phyloP scores from a whole-genome alignment of 2,113 vertebrate genomes.

The Heterotilapia buettikoferi region DNA sequence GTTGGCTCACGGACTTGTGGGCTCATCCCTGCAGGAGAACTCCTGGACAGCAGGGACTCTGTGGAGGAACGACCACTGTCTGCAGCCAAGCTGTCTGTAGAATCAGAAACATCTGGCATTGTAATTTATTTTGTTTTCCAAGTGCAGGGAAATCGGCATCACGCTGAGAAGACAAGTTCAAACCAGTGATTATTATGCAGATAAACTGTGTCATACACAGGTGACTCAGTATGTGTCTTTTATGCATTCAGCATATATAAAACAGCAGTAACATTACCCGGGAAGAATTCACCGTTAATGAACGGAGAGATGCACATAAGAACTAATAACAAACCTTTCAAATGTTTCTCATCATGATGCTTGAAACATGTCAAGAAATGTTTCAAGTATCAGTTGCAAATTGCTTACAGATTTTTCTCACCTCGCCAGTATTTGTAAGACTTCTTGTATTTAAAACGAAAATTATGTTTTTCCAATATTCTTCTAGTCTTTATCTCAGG shows the following conservation, averaged over 20 bases:
- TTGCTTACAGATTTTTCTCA: neutral
- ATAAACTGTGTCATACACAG: neutral
- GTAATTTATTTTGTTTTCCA: neutral
- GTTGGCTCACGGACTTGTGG: slow-evolving; percentile 81
- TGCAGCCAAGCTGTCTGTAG: slow-evolving; percentile 77
- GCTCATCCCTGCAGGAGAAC: slow-evolving; percentile 91
- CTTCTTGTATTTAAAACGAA: neutral
- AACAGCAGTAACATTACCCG: neutral
- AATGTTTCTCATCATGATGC: neutral
- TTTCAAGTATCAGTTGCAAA: neutral
- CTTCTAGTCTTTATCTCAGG: neutral
- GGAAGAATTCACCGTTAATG: neutral
- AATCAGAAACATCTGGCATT: slow-evolving; percentile 22
- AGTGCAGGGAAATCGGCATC: neutral
- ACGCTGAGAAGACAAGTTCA: neutral
- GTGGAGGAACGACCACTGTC: slow-evolving; percentile 75
- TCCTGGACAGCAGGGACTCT: slow-evolving; percentile 80
- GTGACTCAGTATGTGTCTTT: neutral
- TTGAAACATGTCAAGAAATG: neutral
- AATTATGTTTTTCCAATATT: neutral
- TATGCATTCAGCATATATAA: neutral
- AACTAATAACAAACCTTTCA: neutral
- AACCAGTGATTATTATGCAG: neutral
- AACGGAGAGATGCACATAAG: neutral
- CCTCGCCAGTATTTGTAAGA: neutral